Base-by-base conservation (phyloP, 2,797 vertebrate genomes). In the Calcarius lapponicus region DNA sequence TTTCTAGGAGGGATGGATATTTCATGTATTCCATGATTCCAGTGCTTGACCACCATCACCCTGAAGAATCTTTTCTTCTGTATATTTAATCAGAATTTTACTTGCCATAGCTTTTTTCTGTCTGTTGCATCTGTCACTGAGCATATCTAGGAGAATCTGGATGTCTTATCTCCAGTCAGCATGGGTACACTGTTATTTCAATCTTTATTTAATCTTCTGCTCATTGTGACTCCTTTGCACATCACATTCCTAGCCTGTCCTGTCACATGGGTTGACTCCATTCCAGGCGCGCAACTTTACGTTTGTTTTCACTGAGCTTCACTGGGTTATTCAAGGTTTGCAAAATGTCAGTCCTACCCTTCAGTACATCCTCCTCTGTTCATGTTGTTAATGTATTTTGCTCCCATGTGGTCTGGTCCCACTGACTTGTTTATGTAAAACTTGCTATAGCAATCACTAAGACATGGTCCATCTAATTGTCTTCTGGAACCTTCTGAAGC, bases 181-280 rank as follows among this genome's bases (percentile, higher is more conserved):
- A 25, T 9, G 13, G 7, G 13, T 19, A 50, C 7, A 50, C 13
- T 60, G 11, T 13, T 86, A 6, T 74, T n/a, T 54, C 4, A 4
- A 5, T 60, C 34, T 60, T 38, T 42, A 7, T 42, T 60, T 57
- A 32, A 2, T 32, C 32, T 73, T 48, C n/a, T 70, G 4, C 12
- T 78, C 13, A 11, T 6, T 0, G 0, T 5, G 11, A 47, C 9
- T 66, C 22, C 29, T 65, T 42, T 58, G 11, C 32, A 36, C 20
- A 48, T 18, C 7, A 40, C 20, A 28, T 72, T 78, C 50, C 28
- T 43, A 75, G 22, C 5, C 19, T 71, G 26, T 50, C 34, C 14
- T 31, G 11, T 53, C 8, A 0, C 12, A 26, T 28, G 5, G 8
- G 2, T 53, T 82, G 17, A 53, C 26, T 57, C 18, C 9, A 29